A percentile compares a stretch with the other conserved stretches of the same genome.
Evolutionary conservation across 2,113 vertebrate genomes (phyloP).

Genomic region (Macquaria australasica): DNA sequence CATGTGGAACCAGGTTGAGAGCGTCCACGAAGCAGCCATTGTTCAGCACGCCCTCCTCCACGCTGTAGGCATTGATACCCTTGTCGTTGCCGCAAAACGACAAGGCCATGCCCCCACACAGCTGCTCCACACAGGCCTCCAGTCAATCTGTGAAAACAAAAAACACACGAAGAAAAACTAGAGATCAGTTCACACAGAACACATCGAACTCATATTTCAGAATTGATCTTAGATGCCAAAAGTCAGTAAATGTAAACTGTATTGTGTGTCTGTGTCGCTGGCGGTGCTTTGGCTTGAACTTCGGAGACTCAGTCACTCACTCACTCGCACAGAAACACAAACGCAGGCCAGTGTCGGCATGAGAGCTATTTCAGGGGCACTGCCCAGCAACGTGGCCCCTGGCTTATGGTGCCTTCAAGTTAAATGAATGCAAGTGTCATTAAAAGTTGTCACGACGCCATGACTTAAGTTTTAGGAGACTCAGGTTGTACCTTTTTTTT

Average conservation of each 20-base stretch:
- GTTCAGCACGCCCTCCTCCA: constrained; percentile 87
- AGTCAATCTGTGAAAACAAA: constrained; percentile 40
- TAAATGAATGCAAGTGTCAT: background rate
- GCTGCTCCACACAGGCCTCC: constrained; percentile 55
- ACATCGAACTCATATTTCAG: background rate
- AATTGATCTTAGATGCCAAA: background rate
- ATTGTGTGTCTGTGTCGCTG: background rate
- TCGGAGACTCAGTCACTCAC: background rate
- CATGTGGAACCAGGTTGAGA: constrained; percentile 97
- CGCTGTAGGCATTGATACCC: constrained; percentile 86
- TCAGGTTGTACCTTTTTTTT: too few relatives aligned
- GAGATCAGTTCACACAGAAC: background rate
- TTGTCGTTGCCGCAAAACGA: constrained; percentile 92
- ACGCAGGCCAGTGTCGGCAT: background rate
- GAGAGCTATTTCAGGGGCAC: constrained; percentile 34
- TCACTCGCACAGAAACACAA: background rate
- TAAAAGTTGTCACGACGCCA: background rate
- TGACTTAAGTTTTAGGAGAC: background rate
- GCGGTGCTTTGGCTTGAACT: background rate
- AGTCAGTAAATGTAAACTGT: background rate
- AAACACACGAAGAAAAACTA: background rate
- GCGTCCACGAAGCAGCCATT: constrained; percentile 98
- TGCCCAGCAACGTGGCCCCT: background rate
- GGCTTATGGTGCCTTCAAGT: background rate
- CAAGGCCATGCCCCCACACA: constrained; percentile 86